Conservation (phyloP, 2,888 invertebrate species). For the Bellardia bayeri region DNA sequence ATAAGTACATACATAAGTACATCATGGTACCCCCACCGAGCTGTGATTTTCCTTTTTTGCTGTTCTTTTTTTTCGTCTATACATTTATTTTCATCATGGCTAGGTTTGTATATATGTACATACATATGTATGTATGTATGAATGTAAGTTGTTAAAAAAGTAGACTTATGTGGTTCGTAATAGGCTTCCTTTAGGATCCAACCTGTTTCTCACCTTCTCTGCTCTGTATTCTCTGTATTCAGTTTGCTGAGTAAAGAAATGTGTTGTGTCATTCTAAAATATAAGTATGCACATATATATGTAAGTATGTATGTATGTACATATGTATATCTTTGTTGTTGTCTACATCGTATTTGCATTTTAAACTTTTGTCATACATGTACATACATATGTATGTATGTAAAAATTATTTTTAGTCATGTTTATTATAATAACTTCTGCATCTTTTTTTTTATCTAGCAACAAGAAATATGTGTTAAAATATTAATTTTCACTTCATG, state of each 20-base stretch:
- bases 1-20: constrained; percentile 7
- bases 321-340: neutral
- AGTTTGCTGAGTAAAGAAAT: neutral
- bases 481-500: constrained; percentile 24
- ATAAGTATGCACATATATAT: neutral
- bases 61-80: neutral
- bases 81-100: neutral
- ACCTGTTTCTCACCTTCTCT: neutral
- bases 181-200: neutral
- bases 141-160: neutral
- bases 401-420: constrained; percentile 22
- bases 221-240: too few relatives aligned
- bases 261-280: neutral
- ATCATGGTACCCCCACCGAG: neutral
- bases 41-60: constrained; percentile 6
- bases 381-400: neutral
- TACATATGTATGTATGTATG: too few relatives aligned
- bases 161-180: neutral
- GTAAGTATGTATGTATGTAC: too few relatives aligned
- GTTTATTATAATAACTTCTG: constrained; percentile 14
- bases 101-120: neutral
- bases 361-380: neutral
- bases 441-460: neutral
- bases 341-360: constrained; percentile 1
- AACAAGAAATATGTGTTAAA: neutral